Base-by-base conservation (phyloP, 1,140 invertebrate genomes). In the Scaptomyza hsui region DNA sequence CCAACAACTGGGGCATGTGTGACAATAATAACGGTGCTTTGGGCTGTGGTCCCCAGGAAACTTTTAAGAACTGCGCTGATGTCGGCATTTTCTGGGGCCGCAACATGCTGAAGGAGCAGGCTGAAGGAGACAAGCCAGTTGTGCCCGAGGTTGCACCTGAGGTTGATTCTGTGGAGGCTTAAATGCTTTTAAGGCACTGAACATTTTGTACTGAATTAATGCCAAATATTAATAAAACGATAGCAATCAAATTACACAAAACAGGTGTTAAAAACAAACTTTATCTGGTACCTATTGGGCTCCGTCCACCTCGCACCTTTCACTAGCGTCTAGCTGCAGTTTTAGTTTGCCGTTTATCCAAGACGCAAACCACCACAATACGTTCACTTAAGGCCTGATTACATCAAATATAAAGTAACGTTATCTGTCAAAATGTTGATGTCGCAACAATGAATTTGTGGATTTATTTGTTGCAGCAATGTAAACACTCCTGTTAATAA, bases 41-140 rank as follows among this genome's bases (percentile, higher is more conserved):
- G 10, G 94, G 94, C 3, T 95, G 94, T 73, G 94, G 94, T 13
- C 85, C 92, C 1, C 95, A 95, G 75, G 95, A 96, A 90, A 93
- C 92, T 3, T 96, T 95, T 78, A 91, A 94, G 53, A 93, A 93
- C 57, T 96, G 95, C 78, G 93, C 95, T 2, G 95, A 96, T 88
- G 92, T 96, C 44, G 74, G 92, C 7, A 94, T 96, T 42, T 55
- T 47, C 52, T 81, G 70, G 73, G 81, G 77, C n/a, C 81, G 73
- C 70, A 85, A 86, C 10, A 51, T 86, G n/a, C 12, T 81, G 6
- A 62, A 81, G 49, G 82, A 77, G 24, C 9, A 70, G 63, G 76
- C 75, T 16, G 42, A n/a, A 21, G 42, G 29, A 5, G 67, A 19
- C 10, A 13, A 37, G 0, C 72, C 76, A 6, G 63, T 49, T 15